A percentile compares a stretch with the other conserved stretches of the same genome.
Evolutionary conservation across 2,797 vertebrate species (phyloP).

Genomic region (Gallirallus australis): DNA sequence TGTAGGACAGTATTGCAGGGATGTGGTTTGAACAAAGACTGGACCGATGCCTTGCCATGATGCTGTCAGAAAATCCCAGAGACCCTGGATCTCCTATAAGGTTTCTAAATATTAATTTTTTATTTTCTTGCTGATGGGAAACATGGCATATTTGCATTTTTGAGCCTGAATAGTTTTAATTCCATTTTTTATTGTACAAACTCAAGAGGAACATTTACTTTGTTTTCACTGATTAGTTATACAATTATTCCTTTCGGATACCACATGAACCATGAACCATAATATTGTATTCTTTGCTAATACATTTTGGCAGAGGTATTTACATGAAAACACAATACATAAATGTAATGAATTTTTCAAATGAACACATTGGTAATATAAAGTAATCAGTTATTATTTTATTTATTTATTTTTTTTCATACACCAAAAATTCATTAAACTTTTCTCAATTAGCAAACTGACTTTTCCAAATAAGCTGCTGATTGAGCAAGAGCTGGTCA

Average conservation of each 20-base stretch:
- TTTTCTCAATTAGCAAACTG: constrained; percentile 79
- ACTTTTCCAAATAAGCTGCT: constrained; percentile 78
- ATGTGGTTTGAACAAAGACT: constrained; percentile 3
- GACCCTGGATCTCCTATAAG: neutral
- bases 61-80: constrained; percentile 1
- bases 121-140: constrained; percentile 76
- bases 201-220: constrained; percentile 83
- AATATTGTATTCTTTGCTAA: constrained; percentile 83
- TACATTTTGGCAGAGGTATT: constrained; percentile 81
- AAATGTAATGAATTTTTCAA: constrained; percentile 82
- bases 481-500: constrained; percentile 45
- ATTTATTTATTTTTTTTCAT: constrained; percentile 39
- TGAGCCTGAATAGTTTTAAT: constrained; percentile 85
- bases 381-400: constrained; percentile 60
- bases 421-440: constrained; percentile 79
- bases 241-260: constrained; percentile 84
- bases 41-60: neutral
- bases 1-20: neutral
- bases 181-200: constrained; percentile 80
- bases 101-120: constrained; percentile 63
- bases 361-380: constrained; percentile 72
- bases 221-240: constrained; percentile 84
- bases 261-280: constrained; percentile 82
- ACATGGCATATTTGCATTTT: constrained; percentile 81
- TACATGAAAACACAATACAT: constrained; percentile 82